A percentile compares a stretch with the other conserved stretches of the same genome.
Evolutionary conservation across 53 echinoderm and acorn worm species (phyloP).

Genomic region (Holothuria scabra): DNA sequence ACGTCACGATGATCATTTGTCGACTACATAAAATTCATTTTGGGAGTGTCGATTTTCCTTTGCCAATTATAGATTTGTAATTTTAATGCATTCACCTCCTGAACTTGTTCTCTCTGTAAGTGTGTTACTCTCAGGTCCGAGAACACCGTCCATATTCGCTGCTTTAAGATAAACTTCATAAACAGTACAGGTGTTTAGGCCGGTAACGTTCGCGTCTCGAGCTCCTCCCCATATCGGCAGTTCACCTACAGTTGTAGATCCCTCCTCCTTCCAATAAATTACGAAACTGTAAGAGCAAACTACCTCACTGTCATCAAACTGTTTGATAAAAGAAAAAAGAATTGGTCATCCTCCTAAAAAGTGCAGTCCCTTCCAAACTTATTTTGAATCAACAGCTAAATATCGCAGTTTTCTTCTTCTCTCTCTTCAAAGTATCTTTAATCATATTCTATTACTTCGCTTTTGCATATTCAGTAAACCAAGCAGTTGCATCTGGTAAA

Average conservation of each 20-base stretch:
- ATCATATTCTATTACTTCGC: too few species aligned
- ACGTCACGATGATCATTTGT: too few species aligned
- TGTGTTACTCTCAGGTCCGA: not conserved
- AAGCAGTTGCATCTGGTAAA: too few species aligned
- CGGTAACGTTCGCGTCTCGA: slow-evolving; percentile 8
- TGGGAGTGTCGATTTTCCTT: too few species aligned
- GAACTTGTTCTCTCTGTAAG: slow-evolving; percentile 1
- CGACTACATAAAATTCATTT: too few species aligned
- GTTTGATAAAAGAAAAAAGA: not conserved
- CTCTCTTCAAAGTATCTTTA: too few species aligned
- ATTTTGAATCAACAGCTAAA: too few species aligned
- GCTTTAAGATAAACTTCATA: slow-evolving; percentile 9
- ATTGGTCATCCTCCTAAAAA: too few species aligned
- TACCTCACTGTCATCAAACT: slow-evolving; percentile 12
- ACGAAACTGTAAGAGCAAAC: slow-evolving; percentile 31
- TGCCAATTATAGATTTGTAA: too few species aligned
- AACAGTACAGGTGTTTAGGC: not conserved
- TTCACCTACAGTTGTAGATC: not conserved
- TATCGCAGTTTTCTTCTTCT: too few species aligned
- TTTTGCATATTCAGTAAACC: too few species aligned
- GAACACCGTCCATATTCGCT: slow-evolving; percentile 11
- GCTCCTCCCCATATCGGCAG: slow-evolving; percentile 33
- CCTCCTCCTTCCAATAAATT: slow-evolving; percentile 10
- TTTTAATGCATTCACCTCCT: not conserved
- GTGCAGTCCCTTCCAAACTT: too few species aligned